Percentiles rank a stretch among this genome's conserved stretches.
Conservation (phyloP, 64 coral and sea anemone genomes). For the Actinia equina region DNA sequence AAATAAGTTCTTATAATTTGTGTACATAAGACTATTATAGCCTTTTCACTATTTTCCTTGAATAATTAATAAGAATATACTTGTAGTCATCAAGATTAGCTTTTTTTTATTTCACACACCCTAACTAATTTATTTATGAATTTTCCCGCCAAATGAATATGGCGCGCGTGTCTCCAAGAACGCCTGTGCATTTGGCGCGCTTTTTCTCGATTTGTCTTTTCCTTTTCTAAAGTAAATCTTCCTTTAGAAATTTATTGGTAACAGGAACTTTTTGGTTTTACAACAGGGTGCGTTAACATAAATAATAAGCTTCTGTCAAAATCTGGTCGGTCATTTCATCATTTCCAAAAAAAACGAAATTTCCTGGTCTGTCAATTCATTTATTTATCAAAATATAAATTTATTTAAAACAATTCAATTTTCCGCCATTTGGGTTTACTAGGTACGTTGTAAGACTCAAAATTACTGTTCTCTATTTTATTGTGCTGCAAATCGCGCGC, state of each 20-base stretch:
- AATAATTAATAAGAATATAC: neutral
- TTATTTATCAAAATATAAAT: constrained; percentile 6
- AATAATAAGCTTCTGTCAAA: neutral
- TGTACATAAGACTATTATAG: constrained; percentile 5
- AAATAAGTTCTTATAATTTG: neutral
- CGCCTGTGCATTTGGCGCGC: neutral
- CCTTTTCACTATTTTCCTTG: neutral
- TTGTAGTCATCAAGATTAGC: neutral
- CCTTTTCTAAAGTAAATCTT: neutral
- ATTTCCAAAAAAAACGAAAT: neutral
- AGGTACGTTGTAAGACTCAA: neutral
- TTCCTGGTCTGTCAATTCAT: neutral
- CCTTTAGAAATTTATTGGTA: neutral
- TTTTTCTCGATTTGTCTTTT: neutral
- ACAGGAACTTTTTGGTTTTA: neutral
- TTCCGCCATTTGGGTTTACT: neutral
- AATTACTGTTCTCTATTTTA: neutral
- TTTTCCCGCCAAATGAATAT: neutral
- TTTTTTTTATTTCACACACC: neutral
- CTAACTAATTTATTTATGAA: neutral
- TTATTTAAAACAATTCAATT: constrained; percentile 11
- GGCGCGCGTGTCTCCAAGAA: neutral
- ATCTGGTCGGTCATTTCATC: neutral
- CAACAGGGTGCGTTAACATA: neutral
- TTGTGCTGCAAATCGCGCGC: neutral